These are phyloP conservation scores for Echinometra lucunter DNA, from an alignment of 53 echinoderm and acorn worm species.

Conservation along the genomic window DNA sequence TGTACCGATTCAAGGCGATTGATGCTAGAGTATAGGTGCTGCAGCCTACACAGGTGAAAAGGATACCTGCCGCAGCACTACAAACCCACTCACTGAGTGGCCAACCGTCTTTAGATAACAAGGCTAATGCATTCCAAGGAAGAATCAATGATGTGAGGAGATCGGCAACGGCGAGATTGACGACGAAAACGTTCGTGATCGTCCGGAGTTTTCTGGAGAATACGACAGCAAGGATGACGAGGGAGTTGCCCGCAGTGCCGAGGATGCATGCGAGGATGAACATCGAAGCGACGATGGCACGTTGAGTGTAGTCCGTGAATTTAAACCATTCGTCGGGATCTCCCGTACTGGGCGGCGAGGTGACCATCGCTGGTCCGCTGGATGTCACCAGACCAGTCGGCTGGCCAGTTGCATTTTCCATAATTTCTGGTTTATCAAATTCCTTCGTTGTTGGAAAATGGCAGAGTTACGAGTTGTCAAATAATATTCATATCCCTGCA, in stretches of 20 bases:
- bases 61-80: conserved; percentile 71
- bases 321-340: conserved; percentile 51
- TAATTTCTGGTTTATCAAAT: neutral
- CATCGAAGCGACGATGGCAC: conserved; percentile 82
- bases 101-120: conserved; percentile 67
- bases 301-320: conserved; percentile 84
- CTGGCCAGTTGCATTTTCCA: neutral
- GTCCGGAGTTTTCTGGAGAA: conserved; percentile 86
- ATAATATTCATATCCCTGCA: neutral
- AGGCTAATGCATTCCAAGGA: conserved; percentile 84
- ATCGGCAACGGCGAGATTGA: conserved; percentile 85
- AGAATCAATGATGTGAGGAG: conserved; percentile 76
- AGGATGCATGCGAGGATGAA: conserved; percentile 80
- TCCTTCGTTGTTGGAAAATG: no score
- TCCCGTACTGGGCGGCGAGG: neutral
- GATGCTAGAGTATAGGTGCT: conserved; percentile 88
- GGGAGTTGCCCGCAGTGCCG: conserved; percentile 85
- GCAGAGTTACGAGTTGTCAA: neutral
- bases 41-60: conserved; percentile 81
- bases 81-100: conserved; percentile 82
- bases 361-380: neutral
- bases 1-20: conserved; percentile 85
- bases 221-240: conserved; percentile 88
- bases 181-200: conserved; percentile 94
- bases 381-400: neutral